A percentile compares a stretch with the other conserved stretches of the same genome.
Evolutionary conservation across 2,797 vertebrate species (phyloP).

Genomic region (Sorex maritimensis): DNA sequence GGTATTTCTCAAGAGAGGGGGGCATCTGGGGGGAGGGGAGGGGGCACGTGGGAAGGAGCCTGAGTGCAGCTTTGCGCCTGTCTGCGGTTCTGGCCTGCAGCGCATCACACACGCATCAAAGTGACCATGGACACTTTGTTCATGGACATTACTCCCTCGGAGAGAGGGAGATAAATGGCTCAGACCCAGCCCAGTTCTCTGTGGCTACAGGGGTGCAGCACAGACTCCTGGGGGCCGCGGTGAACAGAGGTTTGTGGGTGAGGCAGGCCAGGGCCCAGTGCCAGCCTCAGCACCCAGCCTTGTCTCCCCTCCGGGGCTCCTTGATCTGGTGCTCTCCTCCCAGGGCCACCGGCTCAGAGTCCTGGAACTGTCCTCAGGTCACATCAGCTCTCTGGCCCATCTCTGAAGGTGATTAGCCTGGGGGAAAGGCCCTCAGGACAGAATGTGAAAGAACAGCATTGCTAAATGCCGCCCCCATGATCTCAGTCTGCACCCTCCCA

Average conservation of each 20-base stretch:
- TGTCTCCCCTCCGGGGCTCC: not conserved
- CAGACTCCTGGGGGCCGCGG: not conserved
- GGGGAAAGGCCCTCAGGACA: not conserved
- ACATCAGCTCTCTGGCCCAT: conserved; percentile 11
- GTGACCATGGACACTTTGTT: conserved; percentile 42
- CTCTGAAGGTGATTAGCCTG: not conserved
- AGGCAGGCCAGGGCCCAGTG: not conserved
- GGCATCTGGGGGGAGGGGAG: not conserved
- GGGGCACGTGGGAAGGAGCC: not conserved
- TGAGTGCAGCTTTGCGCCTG: conserved; percentile 26
- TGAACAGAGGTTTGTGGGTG: conserved; percentile 4
- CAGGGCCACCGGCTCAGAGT: conserved; percentile 2
- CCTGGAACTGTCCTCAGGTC: not conserved
- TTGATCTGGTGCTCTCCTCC: not conserved
- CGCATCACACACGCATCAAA: not conserved
- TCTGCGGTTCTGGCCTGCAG: conserved; percentile 13
- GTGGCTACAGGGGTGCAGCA: not conserved
- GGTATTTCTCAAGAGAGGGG: not conserved
- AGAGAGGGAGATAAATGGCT: conserved; percentile 1
- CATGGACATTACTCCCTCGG: not conserved
- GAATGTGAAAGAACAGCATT: not conserved
- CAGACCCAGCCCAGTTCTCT: not conserved
- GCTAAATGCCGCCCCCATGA: not conserved
- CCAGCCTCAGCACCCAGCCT: not conserved
- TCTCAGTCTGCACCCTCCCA: conserved; percentile 8